Evolutionary conservation across 2,888 invertebrate species (phyloP).

Genomic region (Lasioglossum calceatum): DNA sequence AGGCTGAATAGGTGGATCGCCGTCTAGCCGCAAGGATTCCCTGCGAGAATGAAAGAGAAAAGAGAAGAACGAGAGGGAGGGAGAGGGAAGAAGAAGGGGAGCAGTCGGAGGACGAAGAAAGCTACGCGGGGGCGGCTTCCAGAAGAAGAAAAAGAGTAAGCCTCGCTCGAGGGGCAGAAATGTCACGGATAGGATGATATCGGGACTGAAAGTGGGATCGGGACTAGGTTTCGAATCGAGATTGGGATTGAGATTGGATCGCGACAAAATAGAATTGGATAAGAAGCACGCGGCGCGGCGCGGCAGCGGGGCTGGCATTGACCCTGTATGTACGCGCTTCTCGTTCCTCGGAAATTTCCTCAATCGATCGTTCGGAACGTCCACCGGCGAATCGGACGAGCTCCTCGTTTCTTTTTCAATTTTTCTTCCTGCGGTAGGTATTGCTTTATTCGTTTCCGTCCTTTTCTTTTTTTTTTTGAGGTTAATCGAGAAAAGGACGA

Average conservation of each 20-base stretch:
- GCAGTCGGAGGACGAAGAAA: not conserved
- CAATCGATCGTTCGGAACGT: slow-evolving; percentile 68
- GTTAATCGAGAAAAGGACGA: not conserved
- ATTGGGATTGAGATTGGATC: slow-evolving; percentile 73
- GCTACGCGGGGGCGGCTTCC: not conserved
- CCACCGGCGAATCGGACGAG: not conserved
- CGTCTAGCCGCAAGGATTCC: not conserved
- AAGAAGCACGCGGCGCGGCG: slow-evolving; percentile 52
- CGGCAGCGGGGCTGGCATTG: slow-evolving; percentile 47
- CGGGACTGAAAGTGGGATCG: slow-evolving; percentile 44
- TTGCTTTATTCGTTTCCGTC: not conserved
- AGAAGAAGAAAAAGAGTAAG: slow-evolving; percentile 9
- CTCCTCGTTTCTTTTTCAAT: not conserved
- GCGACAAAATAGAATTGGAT: slow-evolving; percentile 76
- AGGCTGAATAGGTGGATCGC: not conserved
- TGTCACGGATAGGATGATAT: slow-evolving; percentile 38
- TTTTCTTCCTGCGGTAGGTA: not conserved
- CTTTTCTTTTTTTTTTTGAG: not conserved
- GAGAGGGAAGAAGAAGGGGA: not conserved
- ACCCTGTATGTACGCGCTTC: slow-evolving; percentile 27
- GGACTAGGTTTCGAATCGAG: slow-evolving; percentile 63
- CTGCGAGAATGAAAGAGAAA: slow-evolving; percentile 10
- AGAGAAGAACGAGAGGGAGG: not conserved
- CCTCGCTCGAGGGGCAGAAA: slow-evolving; percentile 29
- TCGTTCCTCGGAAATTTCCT: slow-evolving; percentile 72